phyloP scores from a whole-genome alignment of 1,140 invertebrate genomes.

The Polyergus mexicanus region DNA sequence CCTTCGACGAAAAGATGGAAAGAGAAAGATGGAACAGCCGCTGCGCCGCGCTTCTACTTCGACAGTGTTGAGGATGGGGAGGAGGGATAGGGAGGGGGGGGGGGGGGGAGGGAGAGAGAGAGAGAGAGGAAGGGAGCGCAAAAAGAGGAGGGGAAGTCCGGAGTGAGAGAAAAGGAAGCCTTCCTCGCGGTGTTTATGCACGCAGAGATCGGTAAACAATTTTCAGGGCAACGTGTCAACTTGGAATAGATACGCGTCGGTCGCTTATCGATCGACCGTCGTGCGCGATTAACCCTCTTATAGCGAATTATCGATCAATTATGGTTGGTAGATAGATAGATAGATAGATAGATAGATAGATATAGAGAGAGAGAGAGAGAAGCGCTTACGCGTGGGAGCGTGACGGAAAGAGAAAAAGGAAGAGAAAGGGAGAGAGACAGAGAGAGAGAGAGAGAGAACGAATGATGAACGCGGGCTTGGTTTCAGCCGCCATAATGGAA shows the following conservation, averaged over 20 bases:
- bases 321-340: constrained; percentile 20
- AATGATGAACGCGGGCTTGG: constrained; percentile 73
- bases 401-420: constrained; percentile 20
- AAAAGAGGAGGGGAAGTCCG: constrained; percentile 30
- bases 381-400: constrained; percentile 30
- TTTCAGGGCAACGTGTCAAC: constrained; percentile 73
- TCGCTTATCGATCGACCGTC: constrained; percentile 70
- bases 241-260: constrained; percentile 65
- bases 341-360: not conserved
- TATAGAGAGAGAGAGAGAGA: not conserved
- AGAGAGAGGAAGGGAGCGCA: constrained; percentile 28
- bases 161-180: constrained; percentile 64
- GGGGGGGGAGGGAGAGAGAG: not conserved
- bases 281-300: constrained; percentile 73
- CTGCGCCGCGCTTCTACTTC: constrained; percentile 15
- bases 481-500: constrained; percentile 81
- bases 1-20: constrained; percentile 64
- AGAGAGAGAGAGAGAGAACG: constrained; percentile 49
- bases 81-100: not conserved
- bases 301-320: constrained; percentile 80
- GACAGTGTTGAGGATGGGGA: constrained; percentile 17
- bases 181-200: constrained; percentile 73
- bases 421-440: constrained; percentile 50
- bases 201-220: constrained; percentile 76
- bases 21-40: constrained; percentile 31